Evolutionary conservation across 2,797 vertebrate genomes (phyloP), one percentile per base, ranked within the genome.

Genomic region (Scolopax bukidnonensis): DNA sequence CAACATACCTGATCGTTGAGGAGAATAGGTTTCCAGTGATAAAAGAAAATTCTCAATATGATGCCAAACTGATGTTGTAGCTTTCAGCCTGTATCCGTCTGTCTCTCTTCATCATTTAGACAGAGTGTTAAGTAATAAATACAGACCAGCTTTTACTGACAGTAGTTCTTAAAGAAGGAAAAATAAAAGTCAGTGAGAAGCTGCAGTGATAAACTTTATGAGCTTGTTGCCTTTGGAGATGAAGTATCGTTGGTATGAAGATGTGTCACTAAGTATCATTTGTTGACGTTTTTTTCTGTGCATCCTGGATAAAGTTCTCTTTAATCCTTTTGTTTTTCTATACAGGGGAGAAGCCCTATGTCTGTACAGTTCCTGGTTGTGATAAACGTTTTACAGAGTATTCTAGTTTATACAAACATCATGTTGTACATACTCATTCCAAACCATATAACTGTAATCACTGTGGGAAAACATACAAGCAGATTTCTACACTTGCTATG

Each of bases 371-470:
- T 91, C 99, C 99, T 76, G 99, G 99, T 45, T 99, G 99, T 97
- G 99, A 99, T 91, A 99, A 99, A 97, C 99, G 99, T 84, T 99
- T 99, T 98, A 99, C 99, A 18, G 99, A 99, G 95, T 99, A 99
- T 98, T 99, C 99, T 96, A 99, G 99, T 98, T 98, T 99, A 91
- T 99, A 99, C 97, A 99, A 99, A 97, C 99, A 99, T 96, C 99
- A 99, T 43, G 99, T 99, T 71, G 99, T 99, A 93, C 99, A 99
- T 90, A 99, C 99, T 15, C 99, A 99, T 83, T 99, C 99, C 97
- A 99, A 99, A 98, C 99, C 99, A 16, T 99, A 99, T 97, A 99
- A 99, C 98, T 99, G 99, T 97, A 99, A 99, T 97, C 99, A 99
- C 95, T 99, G 99, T 71, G 99, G 99, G 60, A 99, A 99, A 94